These are phyloP conservation scores for Athripsodes cinereus DNA, from an alignment of 2,888 invertebrate species.

Conservation along the genomic window DNA sequence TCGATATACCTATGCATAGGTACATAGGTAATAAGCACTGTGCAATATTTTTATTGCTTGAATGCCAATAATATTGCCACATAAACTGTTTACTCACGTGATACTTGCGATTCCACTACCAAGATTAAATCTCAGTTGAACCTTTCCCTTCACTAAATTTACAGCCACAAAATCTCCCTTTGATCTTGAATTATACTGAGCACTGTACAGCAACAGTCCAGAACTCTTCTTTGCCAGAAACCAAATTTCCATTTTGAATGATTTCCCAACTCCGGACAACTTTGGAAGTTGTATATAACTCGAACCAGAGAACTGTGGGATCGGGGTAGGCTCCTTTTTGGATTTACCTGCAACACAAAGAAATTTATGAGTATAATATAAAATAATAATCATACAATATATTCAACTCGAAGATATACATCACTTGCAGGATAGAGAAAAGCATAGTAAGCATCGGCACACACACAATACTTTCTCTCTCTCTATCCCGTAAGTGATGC, in stretches of 20 bases:
- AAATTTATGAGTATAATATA: not conserved
- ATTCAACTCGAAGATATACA: too few relatives aligned
- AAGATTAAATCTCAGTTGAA: constrained; percentile 85
- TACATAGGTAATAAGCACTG: too few relatives aligned
- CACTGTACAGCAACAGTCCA: constrained; percentile 78
- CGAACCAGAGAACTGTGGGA: constrained; percentile 73
- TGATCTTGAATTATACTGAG: constrained; percentile 71
- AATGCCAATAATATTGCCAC: too few relatives aligned
- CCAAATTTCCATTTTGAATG: constrained; percentile 78
- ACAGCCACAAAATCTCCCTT: constrained; percentile 82
- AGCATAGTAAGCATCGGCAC: too few relatives aligned
- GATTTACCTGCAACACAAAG: constrained; percentile 5
- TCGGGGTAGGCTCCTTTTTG: constrained; percentile 33
- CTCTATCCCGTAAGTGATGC: too few relatives aligned
- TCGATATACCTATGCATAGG: too few relatives aligned
- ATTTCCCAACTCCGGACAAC: constrained; percentile 65
- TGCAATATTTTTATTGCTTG: too few relatives aligned
- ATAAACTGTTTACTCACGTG: constrained; percentile 50
- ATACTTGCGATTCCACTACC: constrained; percentile 79
- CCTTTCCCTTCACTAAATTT: constrained; percentile 69
- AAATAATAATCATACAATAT: not conserved
- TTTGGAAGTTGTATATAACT: constrained; percentile 72
- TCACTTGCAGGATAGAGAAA: too few relatives aligned
- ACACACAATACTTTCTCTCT: too few relatives aligned
- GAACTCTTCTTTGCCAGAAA: constrained; percentile 70